phyloP scores from a whole-genome alignment of 2,113 vertebrate genomes.

The Prolemur simus region DNA sequence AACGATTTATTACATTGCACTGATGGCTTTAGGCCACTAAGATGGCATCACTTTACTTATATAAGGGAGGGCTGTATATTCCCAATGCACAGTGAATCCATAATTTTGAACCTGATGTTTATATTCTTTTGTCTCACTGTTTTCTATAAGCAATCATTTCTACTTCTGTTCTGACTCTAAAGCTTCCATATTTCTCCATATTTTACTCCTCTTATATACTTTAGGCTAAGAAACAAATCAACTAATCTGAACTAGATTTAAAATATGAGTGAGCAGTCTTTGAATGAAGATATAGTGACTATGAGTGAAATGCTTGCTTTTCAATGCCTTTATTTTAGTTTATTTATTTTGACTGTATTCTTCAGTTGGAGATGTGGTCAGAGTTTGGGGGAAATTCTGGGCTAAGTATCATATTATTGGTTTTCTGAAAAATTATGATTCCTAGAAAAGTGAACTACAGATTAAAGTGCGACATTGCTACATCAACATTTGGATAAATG shows the following conservation, averaged over 20 bases:
- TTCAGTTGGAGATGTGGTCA: not conserved
- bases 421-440: not conserved
- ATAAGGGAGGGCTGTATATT: fast-evolving
- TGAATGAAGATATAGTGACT: not conserved
- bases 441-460: not conserved
- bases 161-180: not conserved
- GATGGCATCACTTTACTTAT: not conserved
- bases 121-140: not conserved
- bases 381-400: not conserved
- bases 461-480: not conserved
- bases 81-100: not conserved
- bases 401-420: not conserved
- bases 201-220: not conserved
- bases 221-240: not conserved
- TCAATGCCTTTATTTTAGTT: not conserved
- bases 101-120: not conserved
- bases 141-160: not conserved
- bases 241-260: not conserved
- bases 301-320: not conserved
- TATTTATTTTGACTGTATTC: not conserved
- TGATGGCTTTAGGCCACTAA: not conserved
- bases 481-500: not conserved
- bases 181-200: not conserved
- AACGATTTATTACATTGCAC: not conserved
- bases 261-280: not conserved